phyloP scores from a whole-genome alignment of 2,797 vertebrate species.

The Nannoperca australis region DNA sequence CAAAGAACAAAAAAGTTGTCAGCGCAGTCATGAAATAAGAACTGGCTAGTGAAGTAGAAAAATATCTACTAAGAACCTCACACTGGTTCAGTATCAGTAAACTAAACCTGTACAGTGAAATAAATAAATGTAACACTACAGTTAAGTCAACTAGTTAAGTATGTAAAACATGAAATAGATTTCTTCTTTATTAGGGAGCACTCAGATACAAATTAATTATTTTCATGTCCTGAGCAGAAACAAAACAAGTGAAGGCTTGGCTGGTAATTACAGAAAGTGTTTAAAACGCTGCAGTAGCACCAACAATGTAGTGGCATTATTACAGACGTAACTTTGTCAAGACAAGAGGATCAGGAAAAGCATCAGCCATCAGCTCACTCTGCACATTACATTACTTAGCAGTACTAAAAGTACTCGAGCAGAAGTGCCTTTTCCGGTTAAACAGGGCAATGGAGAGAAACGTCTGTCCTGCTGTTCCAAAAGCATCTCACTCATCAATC shows the following conservation, averaged over 20 bases:
- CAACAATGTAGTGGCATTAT: not conserved
- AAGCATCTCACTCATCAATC: constrained; percentile 62
- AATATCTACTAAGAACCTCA: not conserved
- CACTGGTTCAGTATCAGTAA: not conserved
- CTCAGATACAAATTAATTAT: too few relatives aligned
- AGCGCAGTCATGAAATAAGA: constrained; percentile 41
- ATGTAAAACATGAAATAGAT: not conserved
- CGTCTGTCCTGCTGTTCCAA: constrained; percentile 42
- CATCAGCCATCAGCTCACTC: constrained; percentile 20
- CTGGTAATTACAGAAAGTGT: not conserved
- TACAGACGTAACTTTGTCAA: constrained; percentile 6
- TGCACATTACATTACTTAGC: not conserved
- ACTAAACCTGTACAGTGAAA: not conserved
- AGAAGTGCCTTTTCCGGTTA: constrained; percentile 26
- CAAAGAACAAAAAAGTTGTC: constrained; percentile 55
- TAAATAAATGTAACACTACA: not conserved
- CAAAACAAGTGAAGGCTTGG: not conserved
- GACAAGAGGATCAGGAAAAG: not conserved
- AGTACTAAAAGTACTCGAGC: constrained; percentile 12
- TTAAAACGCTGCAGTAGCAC: not conserved
- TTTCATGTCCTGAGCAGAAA: not conserved
- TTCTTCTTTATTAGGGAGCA: not conserved
- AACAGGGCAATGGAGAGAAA: constrained; percentile 28
- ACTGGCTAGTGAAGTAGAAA: constrained; percentile 13
- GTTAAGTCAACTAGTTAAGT: not conserved